Evolutionary conservation across 1,140 invertebrate species (phyloP), one percentile per base, ranked within the genome.

Genomic region (Trichogramma pretiosum): DNA sequence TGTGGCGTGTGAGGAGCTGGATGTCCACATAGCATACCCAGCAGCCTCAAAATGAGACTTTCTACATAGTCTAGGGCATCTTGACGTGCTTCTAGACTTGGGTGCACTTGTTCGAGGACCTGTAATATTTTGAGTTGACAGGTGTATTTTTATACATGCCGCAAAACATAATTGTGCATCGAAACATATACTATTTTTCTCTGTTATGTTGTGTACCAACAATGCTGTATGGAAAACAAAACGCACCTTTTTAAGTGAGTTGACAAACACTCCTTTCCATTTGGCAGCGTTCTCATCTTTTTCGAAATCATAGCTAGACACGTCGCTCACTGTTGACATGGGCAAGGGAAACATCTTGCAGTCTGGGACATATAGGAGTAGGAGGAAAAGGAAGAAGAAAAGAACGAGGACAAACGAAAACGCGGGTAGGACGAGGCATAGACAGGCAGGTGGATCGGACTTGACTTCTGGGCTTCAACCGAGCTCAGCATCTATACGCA

Each of bases 21-120:
- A 53, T 83, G 79, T 28, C 85, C 83, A 72, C 89, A 94, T 22
- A 98, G 75, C 79, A 89, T 89, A 3, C 83, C 83, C 56, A 97
- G 70, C 30, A 97, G 77, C 46, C 88, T 83, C 14, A 97, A 73
- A 60, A 94, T 93, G 34, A 97, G 77, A 48, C 81, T 83, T 72
- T 98, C 93, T 36, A 97, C 89, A 68, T 93, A 96, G 44, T 91
- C 81, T 54, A 97, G 73, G 1, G 93, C 93, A 75, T 93, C 92
- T 56, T 93, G 86, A 60, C 85, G 81, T 17, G 89, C 89, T 52
- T 78, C 82, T 58, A 97, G 72, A 33, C 82, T 83, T 8, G 89
- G 87, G 73, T 96, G 90, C 40, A 93, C 87, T 73, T 93, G 88
- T 58, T 89, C 83, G 68, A 93, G 75, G 50, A 95, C 88, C 89